Percentiles rank a stretch among this genome's conserved stretches.
phyloP scores from a whole-genome alignment of 2,113 vertebrate genomes.

The Origma solitaria region DNA sequence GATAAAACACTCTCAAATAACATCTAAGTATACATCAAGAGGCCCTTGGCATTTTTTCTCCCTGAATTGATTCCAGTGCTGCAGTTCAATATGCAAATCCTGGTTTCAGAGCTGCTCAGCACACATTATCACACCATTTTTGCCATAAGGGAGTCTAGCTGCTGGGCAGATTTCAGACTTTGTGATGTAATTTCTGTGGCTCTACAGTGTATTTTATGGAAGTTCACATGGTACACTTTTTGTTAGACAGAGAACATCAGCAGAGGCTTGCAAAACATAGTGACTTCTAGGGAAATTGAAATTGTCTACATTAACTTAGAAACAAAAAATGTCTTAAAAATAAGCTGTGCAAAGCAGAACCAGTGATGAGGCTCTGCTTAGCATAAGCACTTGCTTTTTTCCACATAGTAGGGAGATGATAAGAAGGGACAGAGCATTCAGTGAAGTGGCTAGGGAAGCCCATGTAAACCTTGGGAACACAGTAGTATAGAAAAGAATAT shows the following conservation, averaged over 20 bases:
- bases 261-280: neutral
- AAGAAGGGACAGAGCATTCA: neutral
- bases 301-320: neutral
- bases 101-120: neutral
- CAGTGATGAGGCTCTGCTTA: neutral
- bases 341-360: neutral
- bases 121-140: neutral
- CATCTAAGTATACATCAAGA: neutral
- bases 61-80: neutral
- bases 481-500: neutral
- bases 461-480: neutral
- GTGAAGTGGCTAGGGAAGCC: neutral
- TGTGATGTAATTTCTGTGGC: neutral
- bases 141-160: neutral
- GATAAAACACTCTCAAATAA: neutral
- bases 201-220: neutral
- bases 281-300: neutral
- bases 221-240: neutral
- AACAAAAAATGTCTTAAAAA: neutral
- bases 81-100: neutral
- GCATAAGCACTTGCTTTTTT: neutral
- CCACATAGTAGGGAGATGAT: neutral
- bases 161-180: neutral
- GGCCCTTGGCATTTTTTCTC: neutral
- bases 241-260: neutral